Base-by-base conservation (phyloP, 2,113 vertebrate species). In the Silurus asotus region DNA sequence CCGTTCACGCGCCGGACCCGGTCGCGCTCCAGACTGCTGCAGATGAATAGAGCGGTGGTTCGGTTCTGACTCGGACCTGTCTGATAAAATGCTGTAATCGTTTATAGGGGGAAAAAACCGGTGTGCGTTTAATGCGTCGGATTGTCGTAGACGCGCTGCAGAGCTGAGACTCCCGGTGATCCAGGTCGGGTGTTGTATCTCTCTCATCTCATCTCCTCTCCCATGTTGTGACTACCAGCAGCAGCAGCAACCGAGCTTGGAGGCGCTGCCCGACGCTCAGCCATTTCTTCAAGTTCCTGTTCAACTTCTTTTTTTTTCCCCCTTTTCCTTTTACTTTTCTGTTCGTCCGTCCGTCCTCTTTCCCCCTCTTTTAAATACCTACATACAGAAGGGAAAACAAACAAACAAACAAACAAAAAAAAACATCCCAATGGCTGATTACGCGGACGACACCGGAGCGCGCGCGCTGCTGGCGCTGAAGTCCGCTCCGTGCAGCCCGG, bases 401-500 rank as follows among this genome's bases (percentile, higher is more conserved):
- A n/a, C n/a, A n/a, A n/a, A n/a, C n/a, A n/a, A 49, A 13, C 11
- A 19, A 5, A 1, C 1, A 8, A 17, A 8, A 88, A 92, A 87
- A 94, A 95, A 87, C 37, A 37, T 2, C 37, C 37, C 37, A 1
- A 96, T 95, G 95, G 94, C 94, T 94, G 97, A 97, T 95, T 96
- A 96, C 92, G 95, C 96, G 95, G 97, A 97, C 90, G 96, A 97
- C 93, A 96, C 94, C 90, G 97, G 97, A 89, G 97, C 96, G 82
- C 93, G 96, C 91, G 97, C 97, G 88, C 93, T 97, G 87, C 93
- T 97, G 76, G 96, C 96, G 62, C 92, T 98, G 75, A 97, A 96
- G 91, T 96, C 97, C 25, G 96, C 97, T 10, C 96, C 96, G 51
- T 96, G 96, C 92, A 96, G 97, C 89, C 97, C 96, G 9, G 94